Percentiles rank a stretch among this genome's conserved stretches.
These are phyloP conservation scores for Trichoplusia ni DNA, from an alignment of 1,140 invertebrate genomes.

Conservation along the genomic window DNA sequence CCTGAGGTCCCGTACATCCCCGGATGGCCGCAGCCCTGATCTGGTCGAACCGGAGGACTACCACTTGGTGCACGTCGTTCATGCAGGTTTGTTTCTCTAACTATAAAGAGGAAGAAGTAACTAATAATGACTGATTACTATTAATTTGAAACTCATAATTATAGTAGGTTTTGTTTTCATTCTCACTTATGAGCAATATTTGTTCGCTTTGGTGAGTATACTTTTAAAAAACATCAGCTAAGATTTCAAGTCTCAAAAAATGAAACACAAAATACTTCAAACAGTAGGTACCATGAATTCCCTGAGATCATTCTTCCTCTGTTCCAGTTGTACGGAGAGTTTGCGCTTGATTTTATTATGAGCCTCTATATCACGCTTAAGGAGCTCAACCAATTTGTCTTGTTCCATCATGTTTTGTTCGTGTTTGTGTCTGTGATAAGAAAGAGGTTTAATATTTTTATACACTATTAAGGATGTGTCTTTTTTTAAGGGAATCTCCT, in stretches of 20 bases:
- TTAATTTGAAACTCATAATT: not conserved
- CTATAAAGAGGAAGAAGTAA: constrained; percentile 35
- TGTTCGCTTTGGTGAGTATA: too few species aligned
- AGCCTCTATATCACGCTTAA: constrained; percentile 69
- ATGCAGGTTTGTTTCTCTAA: constrained; percentile 76
- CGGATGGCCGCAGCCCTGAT: constrained; percentile 61
- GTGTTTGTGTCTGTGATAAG: constrained; percentile 55
- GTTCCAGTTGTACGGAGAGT: constrained; percentile 62
- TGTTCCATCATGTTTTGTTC: constrained; percentile 73
- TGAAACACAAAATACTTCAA: not conserved
- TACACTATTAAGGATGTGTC: not conserved
- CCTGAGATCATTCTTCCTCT: constrained; percentile 65
- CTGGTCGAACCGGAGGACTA: constrained; percentile 68
- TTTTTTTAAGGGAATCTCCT: not conserved
- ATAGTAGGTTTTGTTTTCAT: too few species aligned
- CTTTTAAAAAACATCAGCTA: too few species aligned
- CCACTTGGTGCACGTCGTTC: constrained; percentile 70
- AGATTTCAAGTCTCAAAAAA: too few species aligned
- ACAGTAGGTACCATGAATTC: constrained; percentile 67
- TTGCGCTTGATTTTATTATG: constrained; percentile 71
- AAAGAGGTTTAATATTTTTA: not conserved
- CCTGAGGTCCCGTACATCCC: constrained; percentile 58
- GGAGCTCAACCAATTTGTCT: constrained; percentile 60
- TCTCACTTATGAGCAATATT: too few species aligned
- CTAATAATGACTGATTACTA: not conserved